Conservation (phyloP, 2,797 vertebrate genomes). For the Ciconia nigra region DNA sequence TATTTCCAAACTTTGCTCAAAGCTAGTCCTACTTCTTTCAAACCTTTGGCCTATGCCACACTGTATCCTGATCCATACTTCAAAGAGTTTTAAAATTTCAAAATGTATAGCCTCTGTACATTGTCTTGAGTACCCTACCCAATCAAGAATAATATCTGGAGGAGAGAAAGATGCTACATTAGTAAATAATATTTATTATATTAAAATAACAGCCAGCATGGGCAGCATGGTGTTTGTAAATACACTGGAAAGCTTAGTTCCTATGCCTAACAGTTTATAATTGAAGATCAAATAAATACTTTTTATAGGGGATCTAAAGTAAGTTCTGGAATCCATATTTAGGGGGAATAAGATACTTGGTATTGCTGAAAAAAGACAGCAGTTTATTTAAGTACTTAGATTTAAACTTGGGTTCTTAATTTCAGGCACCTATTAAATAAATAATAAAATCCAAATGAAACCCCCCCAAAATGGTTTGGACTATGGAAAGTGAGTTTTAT, state of each 20-base stretch:
- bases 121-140: background rate
- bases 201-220: background rate
- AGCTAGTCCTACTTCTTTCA: background rate
- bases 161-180: background rate
- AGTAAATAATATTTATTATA: background rate
- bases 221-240: background rate
- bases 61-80: background rate
- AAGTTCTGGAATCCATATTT: background rate
- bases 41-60: background rate
- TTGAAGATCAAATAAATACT: background rate
- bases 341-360: background rate
- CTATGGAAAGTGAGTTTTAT: background rate
- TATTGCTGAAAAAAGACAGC: background rate
- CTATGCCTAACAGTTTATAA: background rate
- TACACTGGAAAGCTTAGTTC: background rate
- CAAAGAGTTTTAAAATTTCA: background rate
- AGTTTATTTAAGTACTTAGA: background rate
- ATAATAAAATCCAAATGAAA: background rate
- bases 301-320: background rate
- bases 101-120: background rate
- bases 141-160: background rate
- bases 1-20: background rate
- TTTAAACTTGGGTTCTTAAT: background rate
- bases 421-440: background rate
- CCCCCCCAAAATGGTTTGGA: rapidly evolving